phyloP scores from a whole-genome alignment of 1,140 invertebrate genomes.

The Sipha flava region DNA sequence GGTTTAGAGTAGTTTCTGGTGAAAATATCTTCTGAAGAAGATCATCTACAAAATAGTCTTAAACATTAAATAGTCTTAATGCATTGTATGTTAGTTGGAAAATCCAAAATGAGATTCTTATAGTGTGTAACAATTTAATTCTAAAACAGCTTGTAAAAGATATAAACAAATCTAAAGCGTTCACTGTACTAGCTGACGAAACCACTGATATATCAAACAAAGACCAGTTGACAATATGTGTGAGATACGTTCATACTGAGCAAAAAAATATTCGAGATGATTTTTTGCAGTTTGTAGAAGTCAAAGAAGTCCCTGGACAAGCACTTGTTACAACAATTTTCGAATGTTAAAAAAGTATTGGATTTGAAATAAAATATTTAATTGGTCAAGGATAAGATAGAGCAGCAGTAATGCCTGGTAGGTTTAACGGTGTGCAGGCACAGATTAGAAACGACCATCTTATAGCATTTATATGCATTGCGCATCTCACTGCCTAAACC shows the following conservation, averaged over 20 bases:
- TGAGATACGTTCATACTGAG: conserved; percentile 31
- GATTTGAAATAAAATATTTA: neutral
- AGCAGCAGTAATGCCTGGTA: conserved; percentile 40
- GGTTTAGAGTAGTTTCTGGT: conserved; percentile 35
- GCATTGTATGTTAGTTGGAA: conserved; percentile 28
- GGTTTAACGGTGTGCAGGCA: conserved; percentile 37
- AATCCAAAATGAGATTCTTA: conserved; percentile 34
- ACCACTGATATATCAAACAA: conserved; percentile 32
- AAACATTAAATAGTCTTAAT: too few relatives aligned
- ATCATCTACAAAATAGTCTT: conserved; percentile 35
- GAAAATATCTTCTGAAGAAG: conserved; percentile 38
- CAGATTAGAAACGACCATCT: neutral
- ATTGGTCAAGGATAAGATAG: conserved; percentile 39
- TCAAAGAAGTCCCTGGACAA: conserved; percentile 36
- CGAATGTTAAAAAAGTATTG: neutral
- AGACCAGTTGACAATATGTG: conserved; percentile 36
- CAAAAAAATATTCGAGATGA: conserved; percentile 27
- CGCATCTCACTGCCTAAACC: conserved; percentile 42
- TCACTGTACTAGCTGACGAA: conserved; percentile 34
- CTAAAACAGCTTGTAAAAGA: conserved; percentile 21
- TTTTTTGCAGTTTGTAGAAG: conserved; percentile 38
- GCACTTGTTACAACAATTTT: conserved; percentile 36
- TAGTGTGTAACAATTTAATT: conserved; percentile 32
- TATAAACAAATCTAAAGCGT: conserved; percentile 28
- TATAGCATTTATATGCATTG: conserved; percentile 39